Base-by-base conservation (phyloP, 2,888 invertebrate species). In the Torymus aiolomorphi region DNA sequence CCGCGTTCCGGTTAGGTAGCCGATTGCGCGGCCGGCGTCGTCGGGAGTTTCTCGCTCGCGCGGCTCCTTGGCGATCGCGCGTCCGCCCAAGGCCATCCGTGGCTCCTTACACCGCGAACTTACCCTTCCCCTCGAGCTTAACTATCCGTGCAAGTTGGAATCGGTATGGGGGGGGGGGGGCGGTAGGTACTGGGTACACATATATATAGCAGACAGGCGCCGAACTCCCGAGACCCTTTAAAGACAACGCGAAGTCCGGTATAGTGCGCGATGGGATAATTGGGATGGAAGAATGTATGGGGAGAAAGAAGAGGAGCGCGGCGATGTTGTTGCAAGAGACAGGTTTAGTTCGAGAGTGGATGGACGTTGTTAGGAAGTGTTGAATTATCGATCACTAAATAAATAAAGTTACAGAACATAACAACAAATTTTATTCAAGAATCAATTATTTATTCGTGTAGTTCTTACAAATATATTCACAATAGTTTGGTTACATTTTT, bases 91-190 rank as follows among this genome's bases (percentile, higher is more conserved):
- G 85, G 87, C 86, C 86, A 84, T 86, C 62, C 52, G 11, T 16
- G 2, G 57, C 84, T 85, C n/a, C 14, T 57, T 57, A 16, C 20
- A n/a, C n/a, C 18, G 42, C 63, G 63, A 1, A 24, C 61, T 31
- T 66, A 66, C 51, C 51, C 16, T 2, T 4, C 18, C 12, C 12
- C 18, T 42, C 85, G 86, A 87, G 86, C 86, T 86, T 84, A 88
- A 88, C 88, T 88, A 87, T 88, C 86, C 85, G 83, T 83, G 83
- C 82, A 88, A 88, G 86, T 88, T 88, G 84, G 85, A 87, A 87
- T 87, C 87, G 86, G 85, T 84, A 82, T n/a, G 24, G 42, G 20
- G 31, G 8, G 31, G 31, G 4, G 8, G 2, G 31, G 31, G 2
- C 20, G 31, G 8, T 31, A 31, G 31, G 31, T 31, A 31, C 31